phyloP scores from a whole-genome alignment of 2,113 vertebrate genomes.

The Aegypius monachus region DNA sequence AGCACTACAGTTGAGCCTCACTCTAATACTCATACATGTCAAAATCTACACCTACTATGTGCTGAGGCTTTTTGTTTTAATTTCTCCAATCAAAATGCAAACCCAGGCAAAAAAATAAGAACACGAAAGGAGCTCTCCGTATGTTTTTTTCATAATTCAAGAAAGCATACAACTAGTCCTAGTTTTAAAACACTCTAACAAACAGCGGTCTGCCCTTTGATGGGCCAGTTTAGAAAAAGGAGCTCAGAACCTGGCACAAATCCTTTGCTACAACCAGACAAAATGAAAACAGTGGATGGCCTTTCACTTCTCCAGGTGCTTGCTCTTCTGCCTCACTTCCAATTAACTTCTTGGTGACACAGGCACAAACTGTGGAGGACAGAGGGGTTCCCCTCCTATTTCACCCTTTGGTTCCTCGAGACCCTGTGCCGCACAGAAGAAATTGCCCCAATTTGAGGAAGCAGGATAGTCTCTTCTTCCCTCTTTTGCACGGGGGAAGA shows the following conservation, averaged over 20 bases:
- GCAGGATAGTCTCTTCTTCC: background rate
- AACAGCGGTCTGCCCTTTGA: background rate
- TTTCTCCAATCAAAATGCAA: background rate
- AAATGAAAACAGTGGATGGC: background rate
- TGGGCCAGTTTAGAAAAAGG: background rate
- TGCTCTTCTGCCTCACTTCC: background rate
- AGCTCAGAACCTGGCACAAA: background rate
- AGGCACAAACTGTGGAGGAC: background rate
- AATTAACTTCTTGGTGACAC: background rate
- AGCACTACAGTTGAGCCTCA: background rate
- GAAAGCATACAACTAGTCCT: background rate
- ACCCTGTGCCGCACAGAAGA: background rate
- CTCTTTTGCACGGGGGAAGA: background rate
- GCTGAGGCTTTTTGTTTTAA: background rate
- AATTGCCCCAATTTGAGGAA: background rate
- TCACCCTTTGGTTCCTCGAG: background rate
- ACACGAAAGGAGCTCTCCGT: background rate
- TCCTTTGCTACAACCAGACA: background rate
- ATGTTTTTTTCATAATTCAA: background rate
- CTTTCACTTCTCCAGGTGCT: background rate
- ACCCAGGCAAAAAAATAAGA: background rate
- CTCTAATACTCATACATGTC: background rate
- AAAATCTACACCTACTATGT: background rate
- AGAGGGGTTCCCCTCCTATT: background rate
- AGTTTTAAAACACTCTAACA: background rate